Evolutionary conservation across 2,113 vertebrate genomes (phyloP).

Genomic region (Ellobius talpinus): DNA sequence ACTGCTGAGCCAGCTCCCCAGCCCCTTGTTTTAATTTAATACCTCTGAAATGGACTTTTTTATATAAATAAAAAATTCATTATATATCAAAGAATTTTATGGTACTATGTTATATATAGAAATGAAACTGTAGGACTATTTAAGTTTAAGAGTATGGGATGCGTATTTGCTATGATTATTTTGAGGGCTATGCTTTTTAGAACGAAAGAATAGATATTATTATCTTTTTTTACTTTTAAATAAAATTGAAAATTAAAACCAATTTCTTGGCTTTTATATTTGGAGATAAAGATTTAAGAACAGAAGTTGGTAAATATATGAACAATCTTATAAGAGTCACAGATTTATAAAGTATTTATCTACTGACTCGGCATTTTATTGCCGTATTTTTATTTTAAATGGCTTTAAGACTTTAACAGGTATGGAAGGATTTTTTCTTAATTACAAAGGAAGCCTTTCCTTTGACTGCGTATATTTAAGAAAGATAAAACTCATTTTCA

Average conservation of each 20-base stretch:
- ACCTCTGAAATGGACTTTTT: not conserved
- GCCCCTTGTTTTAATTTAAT: not conserved
- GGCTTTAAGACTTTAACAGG: slow-evolving; percentile 47
- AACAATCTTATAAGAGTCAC: not conserved
- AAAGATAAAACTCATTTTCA: slow-evolving; percentile 50
- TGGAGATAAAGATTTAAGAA: slow-evolving; percentile 37
- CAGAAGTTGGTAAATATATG: not conserved
- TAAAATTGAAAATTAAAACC: slow-evolving; percentile 54
- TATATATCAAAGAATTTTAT: slow-evolving; percentile 16
- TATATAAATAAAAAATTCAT: slow-evolving; percentile 1
- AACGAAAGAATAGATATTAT: slow-evolving; percentile 22
- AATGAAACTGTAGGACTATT: not conserved
- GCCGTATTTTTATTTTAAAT: slow-evolving; percentile 40
- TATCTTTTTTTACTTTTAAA: slow-evolving; percentile 16
- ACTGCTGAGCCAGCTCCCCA: not conserved
- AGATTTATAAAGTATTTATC: slow-evolving; percentile 3
- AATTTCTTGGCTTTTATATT: not conserved
- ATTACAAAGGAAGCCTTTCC: slow-evolving; percentile 38
- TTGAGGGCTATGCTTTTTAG: not conserved
- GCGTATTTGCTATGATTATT: not conserved
- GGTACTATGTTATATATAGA: not conserved
- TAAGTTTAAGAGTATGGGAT: not conserved
- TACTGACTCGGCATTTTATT: not conserved
- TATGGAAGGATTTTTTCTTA: slow-evolving; percentile 41
- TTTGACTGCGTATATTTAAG: slow-evolving; percentile 29